Conservation (phyloP, 2,888 invertebrate genomes). For the Ptilodon capucinus region DNA sequence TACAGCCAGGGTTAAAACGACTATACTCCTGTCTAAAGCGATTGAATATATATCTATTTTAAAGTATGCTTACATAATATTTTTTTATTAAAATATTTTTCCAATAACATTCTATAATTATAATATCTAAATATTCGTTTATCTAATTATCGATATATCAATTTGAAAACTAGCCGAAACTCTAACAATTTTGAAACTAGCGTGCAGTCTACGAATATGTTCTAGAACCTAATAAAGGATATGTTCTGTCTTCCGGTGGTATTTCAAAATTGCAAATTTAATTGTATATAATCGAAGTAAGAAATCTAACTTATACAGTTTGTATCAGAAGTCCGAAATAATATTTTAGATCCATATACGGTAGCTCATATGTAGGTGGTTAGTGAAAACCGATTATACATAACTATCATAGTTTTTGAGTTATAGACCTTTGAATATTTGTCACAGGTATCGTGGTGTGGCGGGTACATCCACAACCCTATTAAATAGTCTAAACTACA, state of each 20-base stretch:
- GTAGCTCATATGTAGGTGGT: too few relatives aligned
- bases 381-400: too few relatives aligned
- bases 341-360: too few relatives aligned
- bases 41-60: conserved; percentile 37
- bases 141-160: conserved; percentile 56
- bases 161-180: conserved; percentile 68
- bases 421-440: too few relatives aligned
- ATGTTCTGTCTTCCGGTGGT: conserved; percentile 54
- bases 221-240: conserved; percentile 57
- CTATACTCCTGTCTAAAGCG: conserved; percentile 38
- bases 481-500: too few relatives aligned
- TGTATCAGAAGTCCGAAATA: too few relatives aligned
- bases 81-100: conserved; percentile 37
- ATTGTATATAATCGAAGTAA: conserved; percentile 42
- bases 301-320: conserved; percentile 47
- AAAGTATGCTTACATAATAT: conserved; percentile 28
- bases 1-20: conserved; percentile 30
- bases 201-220: conserved; percentile 78
- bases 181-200: conserved; percentile 79
- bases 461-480: too few relatives aligned
- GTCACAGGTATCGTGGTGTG: too few relatives aligned
- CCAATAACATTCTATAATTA: conserved; percentile 38
- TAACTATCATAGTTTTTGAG: too few relatives aligned
- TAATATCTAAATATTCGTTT: conserved; percentile 41
- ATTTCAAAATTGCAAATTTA: conserved; percentile 50